A percentile compares a stretch with the other conserved stretches of the same genome.
These are phyloP conservation scores for Pyrocephalus nanus DNA, from an alignment of 2,797 vertebrate species.

Conservation along the genomic window DNA sequence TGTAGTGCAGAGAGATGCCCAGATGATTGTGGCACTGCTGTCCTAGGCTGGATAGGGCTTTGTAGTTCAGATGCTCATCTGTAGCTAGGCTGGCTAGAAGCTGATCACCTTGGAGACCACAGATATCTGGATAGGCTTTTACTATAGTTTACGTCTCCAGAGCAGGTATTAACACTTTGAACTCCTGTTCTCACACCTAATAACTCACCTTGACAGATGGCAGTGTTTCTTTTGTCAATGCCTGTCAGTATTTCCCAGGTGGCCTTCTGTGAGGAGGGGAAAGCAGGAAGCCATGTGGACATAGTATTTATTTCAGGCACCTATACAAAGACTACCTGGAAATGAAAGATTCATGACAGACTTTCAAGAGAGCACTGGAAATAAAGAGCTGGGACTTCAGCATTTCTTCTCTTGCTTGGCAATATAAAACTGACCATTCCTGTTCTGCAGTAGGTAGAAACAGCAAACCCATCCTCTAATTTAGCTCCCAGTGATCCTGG, in stretches of 20 bases:
- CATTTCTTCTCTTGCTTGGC: neutral
- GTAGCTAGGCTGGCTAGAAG: neutral
- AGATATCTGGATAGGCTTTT: neutral
- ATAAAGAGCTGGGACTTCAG: neutral
- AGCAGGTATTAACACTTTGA: neutral
- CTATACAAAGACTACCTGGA: neutral
- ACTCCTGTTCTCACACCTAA: neutral
- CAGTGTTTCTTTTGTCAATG: neutral
- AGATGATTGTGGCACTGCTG: neutral
- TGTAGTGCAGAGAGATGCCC: neutral
- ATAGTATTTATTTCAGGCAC: neutral
- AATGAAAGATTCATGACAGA: neutral
- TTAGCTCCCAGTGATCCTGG: neutral
- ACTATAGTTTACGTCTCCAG: neutral
- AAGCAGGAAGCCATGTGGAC: rapidly evolving
- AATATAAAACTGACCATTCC: neutral
- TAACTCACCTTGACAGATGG: neutral
- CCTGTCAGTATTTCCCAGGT: neutral
- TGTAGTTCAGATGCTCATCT: neutral
- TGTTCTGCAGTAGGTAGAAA: neutral
- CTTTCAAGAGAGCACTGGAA: neutral
- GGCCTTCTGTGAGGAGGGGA: neutral
- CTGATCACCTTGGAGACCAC: neutral
- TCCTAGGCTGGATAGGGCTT: neutral
- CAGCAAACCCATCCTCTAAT: neutral